Percentiles rank a stretch among this genome's conserved stretches.
Evolutionary conservation across 2,113 vertebrate genomes (phyloP).

Genomic region (Pangasianodon gigas): DNA sequence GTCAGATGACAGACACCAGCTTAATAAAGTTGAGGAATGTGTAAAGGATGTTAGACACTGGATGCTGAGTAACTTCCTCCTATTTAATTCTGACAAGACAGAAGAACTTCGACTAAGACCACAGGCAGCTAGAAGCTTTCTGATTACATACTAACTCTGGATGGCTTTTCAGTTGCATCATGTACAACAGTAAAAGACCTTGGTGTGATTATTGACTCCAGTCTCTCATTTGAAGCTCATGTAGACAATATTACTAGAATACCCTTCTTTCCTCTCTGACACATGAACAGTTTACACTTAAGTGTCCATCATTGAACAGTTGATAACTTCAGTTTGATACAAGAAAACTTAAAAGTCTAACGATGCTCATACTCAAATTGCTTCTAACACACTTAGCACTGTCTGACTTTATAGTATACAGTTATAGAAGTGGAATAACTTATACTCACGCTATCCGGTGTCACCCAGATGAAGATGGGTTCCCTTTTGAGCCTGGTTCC

Average conservation of each 20-base stretch:
- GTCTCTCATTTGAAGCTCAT: neutral
- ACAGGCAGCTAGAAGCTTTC: neutral
- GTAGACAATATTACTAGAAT: neutral
- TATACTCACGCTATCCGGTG: neutral
- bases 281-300: neutral
- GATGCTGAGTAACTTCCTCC: neutral
- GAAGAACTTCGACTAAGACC: neutral
- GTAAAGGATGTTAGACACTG: neutral
- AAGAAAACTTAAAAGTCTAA: neutral
- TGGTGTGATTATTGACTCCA: neutral
- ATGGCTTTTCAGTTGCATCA: neutral
- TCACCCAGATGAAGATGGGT: neutral
- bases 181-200: neutral
- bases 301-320: neutral
- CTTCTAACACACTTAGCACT: neutral
- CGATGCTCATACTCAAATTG: neutral
- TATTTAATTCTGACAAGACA: neutral
- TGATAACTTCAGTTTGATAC: neutral
- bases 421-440: neutral
- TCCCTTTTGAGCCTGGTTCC: neutral
- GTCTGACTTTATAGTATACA: neutral
- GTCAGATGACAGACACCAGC: neutral
- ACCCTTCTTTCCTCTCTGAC: neutral
- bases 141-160: neutral
- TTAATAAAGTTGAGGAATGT: neutral